Conservation (phyloP, 2,888 invertebrate genomes). For the Baccha elongata region DNA sequence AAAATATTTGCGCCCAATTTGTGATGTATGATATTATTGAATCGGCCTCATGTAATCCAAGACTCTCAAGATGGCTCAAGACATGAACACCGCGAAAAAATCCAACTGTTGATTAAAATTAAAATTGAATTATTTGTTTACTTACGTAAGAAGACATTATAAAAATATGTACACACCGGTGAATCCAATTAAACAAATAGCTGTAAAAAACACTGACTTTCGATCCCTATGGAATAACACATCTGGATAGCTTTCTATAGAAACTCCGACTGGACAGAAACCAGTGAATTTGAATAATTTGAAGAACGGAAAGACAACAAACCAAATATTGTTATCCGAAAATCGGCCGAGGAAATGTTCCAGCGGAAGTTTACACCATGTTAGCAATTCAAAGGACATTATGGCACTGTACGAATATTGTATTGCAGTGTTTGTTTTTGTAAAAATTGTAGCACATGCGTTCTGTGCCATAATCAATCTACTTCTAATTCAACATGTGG, state of each 20-base stretch:
- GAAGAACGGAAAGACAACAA: constrained; percentile 76
- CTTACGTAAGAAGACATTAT: background rate
- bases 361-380: constrained; percentile 20
- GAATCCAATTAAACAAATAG: constrained; percentile 50
- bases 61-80: constrained; percentile 55
- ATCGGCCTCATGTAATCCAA: constrained; percentile 55
- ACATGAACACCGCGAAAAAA: constrained; percentile 73
- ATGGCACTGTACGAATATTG: constrained; percentile 12
- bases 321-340: constrained; percentile 70
- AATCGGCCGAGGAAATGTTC: constrained; percentile 58
- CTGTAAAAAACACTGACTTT: constrained; percentile 51
- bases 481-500: constrained; percentile 15
- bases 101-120: constrained; percentile 75
- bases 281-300: constrained; percentile 76
- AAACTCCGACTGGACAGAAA: constrained; percentile 75
- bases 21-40: constrained; percentile 75
- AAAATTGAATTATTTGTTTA: background rate
- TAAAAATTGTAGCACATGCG: constrained; percentile 36
- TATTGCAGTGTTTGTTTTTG: background rate
- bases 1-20: constrained; percentile 76
- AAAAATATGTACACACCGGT: constrained; percentile 74
- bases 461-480: background rate
- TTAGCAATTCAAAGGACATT: constrained; percentile 56
- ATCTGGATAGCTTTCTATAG: constrained; percentile 49
- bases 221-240: constrained; percentile 67